phyloP scores from a whole-genome alignment of 2,797 vertebrate species.

The Phalanger gymnotis region DNA sequence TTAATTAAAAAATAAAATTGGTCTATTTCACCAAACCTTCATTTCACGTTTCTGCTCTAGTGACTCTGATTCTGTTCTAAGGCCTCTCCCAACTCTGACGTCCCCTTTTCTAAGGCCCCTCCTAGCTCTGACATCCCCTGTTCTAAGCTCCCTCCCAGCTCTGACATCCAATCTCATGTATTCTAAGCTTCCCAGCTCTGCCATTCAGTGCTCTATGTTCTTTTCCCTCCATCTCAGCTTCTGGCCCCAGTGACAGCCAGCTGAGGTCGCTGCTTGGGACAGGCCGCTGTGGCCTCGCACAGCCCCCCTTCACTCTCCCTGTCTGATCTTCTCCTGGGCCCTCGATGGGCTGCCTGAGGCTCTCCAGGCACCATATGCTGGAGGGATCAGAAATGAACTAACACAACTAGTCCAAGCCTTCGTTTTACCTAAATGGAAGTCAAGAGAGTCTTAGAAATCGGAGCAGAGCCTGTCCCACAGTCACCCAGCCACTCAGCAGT shows the following conservation, averaged over 20 bases:
- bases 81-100: no score
- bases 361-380: fast-evolving
- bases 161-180: no score
- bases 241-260: background rate
- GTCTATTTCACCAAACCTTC: no score
- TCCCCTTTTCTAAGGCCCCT: no score
- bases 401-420: background rate
- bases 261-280: background rate
- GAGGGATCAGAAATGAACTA: background rate
- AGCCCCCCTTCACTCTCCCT: background rate
- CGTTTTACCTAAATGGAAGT: background rate
- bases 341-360: background rate
- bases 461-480: background rate
- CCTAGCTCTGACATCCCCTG: no score
- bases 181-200: background rate
- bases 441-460: background rate
- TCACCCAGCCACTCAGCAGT: background rate
- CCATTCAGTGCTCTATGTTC: background rate
- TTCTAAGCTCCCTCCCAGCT: background rate
- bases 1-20: background rate
- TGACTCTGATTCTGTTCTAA: background rate
- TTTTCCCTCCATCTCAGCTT: background rate
- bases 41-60: background rate
- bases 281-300: background rate
- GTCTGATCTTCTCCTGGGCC: background rate